Conservation (phyloP, 2,888 invertebrate genomes). For the Agrochola lota region DNA sequence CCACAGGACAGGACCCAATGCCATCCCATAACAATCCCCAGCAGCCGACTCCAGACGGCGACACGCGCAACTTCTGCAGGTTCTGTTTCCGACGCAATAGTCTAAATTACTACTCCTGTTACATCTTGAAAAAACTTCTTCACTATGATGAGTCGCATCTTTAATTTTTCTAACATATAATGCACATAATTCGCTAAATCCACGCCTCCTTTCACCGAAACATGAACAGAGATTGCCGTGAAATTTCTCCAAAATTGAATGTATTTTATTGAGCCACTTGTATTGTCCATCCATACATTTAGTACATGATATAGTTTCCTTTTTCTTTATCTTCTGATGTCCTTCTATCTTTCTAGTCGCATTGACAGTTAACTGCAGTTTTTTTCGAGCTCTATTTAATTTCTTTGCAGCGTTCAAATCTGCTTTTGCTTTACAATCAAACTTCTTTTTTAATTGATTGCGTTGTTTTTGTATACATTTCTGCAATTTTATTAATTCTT, state of each 20-base stretch:
- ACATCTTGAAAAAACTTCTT: background rate
- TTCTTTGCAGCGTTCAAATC: slow-evolving; percentile 69
- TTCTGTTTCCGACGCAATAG: background rate
- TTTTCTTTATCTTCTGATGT: background rate
- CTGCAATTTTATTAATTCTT: slow-evolving; percentile 66
- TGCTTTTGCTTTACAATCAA: slow-evolving; percentile 57
- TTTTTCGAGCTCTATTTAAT: slow-evolving; percentile 70
- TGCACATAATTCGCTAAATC: slow-evolving; percentile 14
- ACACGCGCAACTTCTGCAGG: slow-evolving; percentile 4
- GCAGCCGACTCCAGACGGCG: slow-evolving; percentile 60
- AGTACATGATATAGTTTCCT: slow-evolving; percentile 19
- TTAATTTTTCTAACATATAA: slow-evolving; percentile 24
- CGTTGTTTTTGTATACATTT: slow-evolving; percentile 63
- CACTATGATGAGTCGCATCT: background rate
- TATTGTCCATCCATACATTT: slow-evolving; percentile 3
- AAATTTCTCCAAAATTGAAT: slow-evolving; percentile 10
- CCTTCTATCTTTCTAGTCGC: slow-evolving; percentile 49
- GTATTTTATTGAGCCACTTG: slow-evolving; percentile 32
- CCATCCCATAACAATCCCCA: slow-evolving; percentile 73
- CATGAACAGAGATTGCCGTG: background rate
- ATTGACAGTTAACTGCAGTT: slow-evolving; percentile 60
- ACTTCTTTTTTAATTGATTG: slow-evolving; percentile 52
- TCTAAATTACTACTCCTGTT: background rate
- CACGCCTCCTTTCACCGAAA: slow-evolving; percentile 14
- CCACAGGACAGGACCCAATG: slow-evolving; percentile 71